phyloP scores from a whole-genome alignment of 2,797 vertebrate species.

The Halcyon leucocephala region DNA sequence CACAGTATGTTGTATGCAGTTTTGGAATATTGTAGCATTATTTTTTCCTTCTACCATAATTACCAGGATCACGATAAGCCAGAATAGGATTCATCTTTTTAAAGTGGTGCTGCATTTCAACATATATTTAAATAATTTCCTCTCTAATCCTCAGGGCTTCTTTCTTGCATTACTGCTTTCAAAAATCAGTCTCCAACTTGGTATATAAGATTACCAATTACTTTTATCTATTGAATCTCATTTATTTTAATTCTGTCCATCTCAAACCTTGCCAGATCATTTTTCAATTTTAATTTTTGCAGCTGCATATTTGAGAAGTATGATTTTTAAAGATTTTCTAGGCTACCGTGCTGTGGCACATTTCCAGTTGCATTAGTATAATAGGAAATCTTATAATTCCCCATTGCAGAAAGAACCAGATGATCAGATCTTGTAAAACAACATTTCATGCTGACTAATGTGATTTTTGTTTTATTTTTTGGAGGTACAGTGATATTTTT shows the following conservation, averaged over 20 bases:
- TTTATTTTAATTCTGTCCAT: slow-evolving; percentile 40
- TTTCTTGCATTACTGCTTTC: slow-evolving; percentile 7
- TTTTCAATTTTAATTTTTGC: slow-evolving; percentile 52
- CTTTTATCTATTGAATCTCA: slow-evolving; percentile 35
- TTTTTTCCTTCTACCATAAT: slow-evolving; percentile 29
- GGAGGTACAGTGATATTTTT: neutral
- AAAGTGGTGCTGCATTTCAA: neutral
- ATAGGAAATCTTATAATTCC: slow-evolving; percentile 35
- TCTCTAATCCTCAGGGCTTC: neutral
- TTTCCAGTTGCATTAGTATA: slow-evolving; percentile 50
- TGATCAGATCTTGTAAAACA: slow-evolving; percentile 21
- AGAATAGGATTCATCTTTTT: slow-evolving; percentile 32
- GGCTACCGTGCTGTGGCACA: neutral
- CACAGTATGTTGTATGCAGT: neutral
- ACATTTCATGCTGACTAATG: neutral
- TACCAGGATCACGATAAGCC: neutral
- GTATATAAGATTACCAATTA: slow-evolving; percentile 11
- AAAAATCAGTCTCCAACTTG: slow-evolving; percentile 16
- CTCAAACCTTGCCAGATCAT: slow-evolving; percentile 19
- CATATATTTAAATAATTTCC: slow-evolving; percentile 39
- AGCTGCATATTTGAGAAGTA: slow-evolving; percentile 19
- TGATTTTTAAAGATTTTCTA: slow-evolving; percentile 4
- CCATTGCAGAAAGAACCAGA: neutral
- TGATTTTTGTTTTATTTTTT: slow-evolving; percentile 7
- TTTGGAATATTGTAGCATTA: neutral